Conservation (phyloP, 2,797 vertebrate genomes). For the Propithecus perrieri region DNA sequence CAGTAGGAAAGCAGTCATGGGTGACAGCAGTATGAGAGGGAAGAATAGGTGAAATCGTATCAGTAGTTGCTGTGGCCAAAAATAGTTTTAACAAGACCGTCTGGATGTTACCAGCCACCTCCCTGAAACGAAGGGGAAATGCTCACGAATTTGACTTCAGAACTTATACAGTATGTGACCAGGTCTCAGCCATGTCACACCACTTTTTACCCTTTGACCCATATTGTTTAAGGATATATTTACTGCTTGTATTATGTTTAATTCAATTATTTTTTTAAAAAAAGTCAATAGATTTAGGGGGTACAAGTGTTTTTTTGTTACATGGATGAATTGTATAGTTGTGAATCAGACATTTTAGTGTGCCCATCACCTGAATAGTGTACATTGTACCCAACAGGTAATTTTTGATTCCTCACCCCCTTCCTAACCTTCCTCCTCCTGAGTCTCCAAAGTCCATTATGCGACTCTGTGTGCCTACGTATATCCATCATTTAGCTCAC, state of each 20-base stretch:
- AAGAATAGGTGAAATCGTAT: background rate
- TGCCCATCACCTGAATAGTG: too few species aligned
- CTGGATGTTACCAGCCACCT: background rate
- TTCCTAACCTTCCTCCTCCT: too few species aligned
- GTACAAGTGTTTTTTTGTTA: too few species aligned
- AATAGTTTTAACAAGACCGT: background rate
- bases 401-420: too few species aligned
- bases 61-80: background rate
- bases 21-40: background rate
- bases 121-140: background rate
- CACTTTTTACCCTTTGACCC: background rate
- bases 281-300: too few species aligned
- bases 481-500: too few species aligned
- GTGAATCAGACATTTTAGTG: too few species aligned
- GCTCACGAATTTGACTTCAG: background rate
- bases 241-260: background rate
- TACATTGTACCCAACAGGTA: too few species aligned
- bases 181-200: background rate
- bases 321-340: too few species aligned
- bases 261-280: background rate
- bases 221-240: background rate
- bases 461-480: too few species aligned
- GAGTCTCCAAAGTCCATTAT: too few species aligned
- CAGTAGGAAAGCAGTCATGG: background rate
- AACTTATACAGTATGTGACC: background rate